These are phyloP conservation scores for Dufourea novaeangliae DNA, from an alignment of 1,140 invertebrate genomes.

Conservation along the genomic window DNA sequence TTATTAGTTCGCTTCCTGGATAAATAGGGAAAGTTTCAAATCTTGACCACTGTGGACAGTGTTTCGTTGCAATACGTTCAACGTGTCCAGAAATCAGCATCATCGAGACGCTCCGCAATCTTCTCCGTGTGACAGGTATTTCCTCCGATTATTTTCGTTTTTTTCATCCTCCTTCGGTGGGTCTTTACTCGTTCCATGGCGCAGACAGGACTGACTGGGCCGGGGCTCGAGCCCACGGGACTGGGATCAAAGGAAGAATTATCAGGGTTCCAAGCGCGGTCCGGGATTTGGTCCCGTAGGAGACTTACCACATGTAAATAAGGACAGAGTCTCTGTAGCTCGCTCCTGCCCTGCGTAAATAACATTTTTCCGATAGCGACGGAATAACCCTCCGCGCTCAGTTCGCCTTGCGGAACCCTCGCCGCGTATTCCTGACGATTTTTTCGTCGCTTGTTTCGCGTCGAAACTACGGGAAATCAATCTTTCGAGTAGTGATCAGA, in stretches of 20 bases:
- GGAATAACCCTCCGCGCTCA: slow-evolving; percentile 72
- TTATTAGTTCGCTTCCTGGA: too few species aligned
- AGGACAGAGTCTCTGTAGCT: slow-evolving; percentile 76
- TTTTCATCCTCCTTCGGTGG: slow-evolving; percentile 27
- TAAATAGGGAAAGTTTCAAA: too few species aligned
- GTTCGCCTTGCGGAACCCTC: slow-evolving; percentile 36
- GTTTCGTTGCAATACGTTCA: too few species aligned
- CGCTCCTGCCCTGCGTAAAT: slow-evolving; percentile 78
- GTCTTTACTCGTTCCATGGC: slow-evolving; percentile 62
- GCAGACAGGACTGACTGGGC: slow-evolving; percentile 67
- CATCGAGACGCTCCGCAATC: slow-evolving; percentile 21
- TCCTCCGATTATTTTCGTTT: slow-evolving; percentile 51
- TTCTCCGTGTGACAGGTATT: slow-evolving; percentile 57
- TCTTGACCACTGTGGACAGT: too few species aligned
- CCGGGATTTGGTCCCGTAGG: slow-evolving; percentile 82
- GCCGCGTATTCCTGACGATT: slow-evolving; percentile 12
- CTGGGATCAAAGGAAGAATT: slow-evolving; percentile 82
- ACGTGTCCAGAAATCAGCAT: slow-evolving; percentile 36
- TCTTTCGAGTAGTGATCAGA: background rate
- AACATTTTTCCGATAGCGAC: slow-evolving; percentile 80
- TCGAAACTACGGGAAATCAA: background rate
- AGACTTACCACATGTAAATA: slow-evolving; percentile 83
- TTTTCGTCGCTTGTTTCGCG: slow-evolving; percentile 39
- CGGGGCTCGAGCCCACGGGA: slow-evolving; percentile 75
- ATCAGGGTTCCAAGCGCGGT: slow-evolving; percentile 79